Evolutionary conservation across 1,140 invertebrate genomes (phyloP).

Genomic region (Liolophura sinensis): DNA sequence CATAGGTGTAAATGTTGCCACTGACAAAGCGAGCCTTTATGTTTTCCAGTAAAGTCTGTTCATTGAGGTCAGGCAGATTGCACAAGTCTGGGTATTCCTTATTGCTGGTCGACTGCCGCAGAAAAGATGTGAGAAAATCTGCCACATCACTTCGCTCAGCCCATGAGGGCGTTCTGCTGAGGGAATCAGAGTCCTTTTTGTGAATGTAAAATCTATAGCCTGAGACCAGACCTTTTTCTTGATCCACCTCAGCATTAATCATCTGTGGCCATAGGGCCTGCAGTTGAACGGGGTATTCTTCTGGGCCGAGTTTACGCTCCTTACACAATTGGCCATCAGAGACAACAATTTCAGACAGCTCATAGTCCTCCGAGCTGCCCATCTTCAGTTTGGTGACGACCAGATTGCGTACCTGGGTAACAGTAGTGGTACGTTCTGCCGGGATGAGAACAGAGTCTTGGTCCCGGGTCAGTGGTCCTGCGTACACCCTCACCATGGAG

Average conservation of each 20-base stretch:
- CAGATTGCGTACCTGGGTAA: slow-evolving; percentile 85
- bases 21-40: slow-evolving; percentile 81
- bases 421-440: slow-evolving; percentile 87
- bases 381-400: slow-evolving; percentile 79
- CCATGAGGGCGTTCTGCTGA: slow-evolving; percentile 65
- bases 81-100: slow-evolving; percentile 94
- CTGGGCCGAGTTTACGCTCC: slow-evolving; percentile 81
- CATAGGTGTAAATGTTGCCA: slow-evolving; percentile 95
- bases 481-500: slow-evolving; percentile 79
- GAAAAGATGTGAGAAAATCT: slow-evolving; percentile 85
- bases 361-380: slow-evolving; percentile 73
- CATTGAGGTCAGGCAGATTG: slow-evolving; percentile 92
- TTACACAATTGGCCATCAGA: slow-evolving; percentile 82
- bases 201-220: slow-evolving; percentile 57
- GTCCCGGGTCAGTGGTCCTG: slow-evolving; percentile 83
- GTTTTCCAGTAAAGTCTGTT: slow-evolving; percentile 90
- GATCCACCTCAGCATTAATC: slow-evolving; percentile 35
- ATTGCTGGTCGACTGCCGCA: slow-evolving; percentile 82
- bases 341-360: slow-evolving; percentile 87
- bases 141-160: slow-evolving; percentile 76
- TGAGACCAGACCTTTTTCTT: slow-evolving; percentile 69
- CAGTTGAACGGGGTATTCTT: slow-evolving; percentile 87
- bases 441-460: slow-evolving; percentile 90
- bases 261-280: slow-evolving; percentile 90
- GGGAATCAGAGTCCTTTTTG: slow-evolving; percentile 45